Evolutionary conservation across 2,113 vertebrate genomes (phyloP), one percentile per base, ranked within the genome.

Genomic region (Planiliza haematocheilus): DNA sequence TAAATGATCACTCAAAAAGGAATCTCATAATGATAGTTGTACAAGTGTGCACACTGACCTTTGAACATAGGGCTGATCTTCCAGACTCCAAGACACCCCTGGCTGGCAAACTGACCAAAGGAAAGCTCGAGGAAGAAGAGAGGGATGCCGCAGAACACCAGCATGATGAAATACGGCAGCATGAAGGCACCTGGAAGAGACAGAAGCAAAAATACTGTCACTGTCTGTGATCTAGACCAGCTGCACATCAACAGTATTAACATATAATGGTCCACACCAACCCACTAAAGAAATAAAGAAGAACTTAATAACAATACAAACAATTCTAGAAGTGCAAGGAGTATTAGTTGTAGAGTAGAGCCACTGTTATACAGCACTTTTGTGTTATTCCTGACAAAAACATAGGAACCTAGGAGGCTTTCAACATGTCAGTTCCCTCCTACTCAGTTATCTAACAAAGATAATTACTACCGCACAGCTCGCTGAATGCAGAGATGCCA

Each of bases 91-190:
- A 99, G 94, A 86, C 98, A 99, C 36, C 98, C 97, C 82, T 94
- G 95, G 79, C 97, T 99, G 81, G 97, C 96, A 3, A 99, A 99
- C 91, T 99, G 98, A 21, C 98, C 98, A 0, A 99, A 99, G 68
- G 98, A 99, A 55, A 99, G 95, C 85, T 99, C 98, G 84, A 99
- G 95, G 92, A 99, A 99, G 93, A 99, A 99, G 74, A 99, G 95
- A 0, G 98, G 97, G 70, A 99, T 97, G 49, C 97, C 98, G 0
- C 97, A 99, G 88, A 99, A 99, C 46, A 98, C 94, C 84, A 99
- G 90, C 98, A 99, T 99, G 93, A 99, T 95, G 90, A 99, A 97
- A 90, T 99, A 99, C 10, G 98, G 97, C 58, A 99, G 94, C 97
- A 99, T 96, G 94, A 99, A 99, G 87, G 98, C 98, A 77, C 98